phyloP scores from a whole-genome alignment of 2,113 vertebrate genomes.

The Rhinopomastus cyanomelas region DNA sequence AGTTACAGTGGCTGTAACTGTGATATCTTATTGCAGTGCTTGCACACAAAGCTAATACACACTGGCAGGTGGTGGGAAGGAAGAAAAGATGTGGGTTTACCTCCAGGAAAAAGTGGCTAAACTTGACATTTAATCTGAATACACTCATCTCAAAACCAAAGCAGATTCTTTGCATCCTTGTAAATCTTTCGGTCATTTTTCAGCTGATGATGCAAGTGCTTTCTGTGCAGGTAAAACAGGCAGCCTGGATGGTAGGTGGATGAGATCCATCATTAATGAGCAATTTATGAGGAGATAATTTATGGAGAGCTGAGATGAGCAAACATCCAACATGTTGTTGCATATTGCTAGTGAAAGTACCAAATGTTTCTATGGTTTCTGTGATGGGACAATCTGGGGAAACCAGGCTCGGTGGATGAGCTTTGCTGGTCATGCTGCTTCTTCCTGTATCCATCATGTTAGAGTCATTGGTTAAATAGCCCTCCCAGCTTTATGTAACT shows the following conservation, averaged over 20 bases:
- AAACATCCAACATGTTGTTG: neutral
- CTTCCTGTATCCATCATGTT: neutral
- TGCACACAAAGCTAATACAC: neutral
- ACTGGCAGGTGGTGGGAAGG: neutral
- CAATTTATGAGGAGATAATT: neutral
- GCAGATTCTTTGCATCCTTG: neutral
- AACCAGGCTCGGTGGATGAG: neutral
- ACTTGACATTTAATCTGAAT: neutral
- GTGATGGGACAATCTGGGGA: neutral
- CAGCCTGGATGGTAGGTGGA: neutral
- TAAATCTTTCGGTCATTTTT: neutral
- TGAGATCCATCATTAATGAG: neutral
- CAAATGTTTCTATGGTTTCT: neutral
- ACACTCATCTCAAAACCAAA: neutral
- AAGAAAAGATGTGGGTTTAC: neutral
- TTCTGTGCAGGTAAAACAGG: neutral
- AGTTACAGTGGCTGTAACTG: neutral
- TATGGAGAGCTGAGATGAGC: neutral
- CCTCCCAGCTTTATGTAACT: neutral
- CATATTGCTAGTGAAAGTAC: slow-evolving; percentile 2
- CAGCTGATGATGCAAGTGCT: neutral
- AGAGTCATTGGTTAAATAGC: slow-evolving; percentile 12
- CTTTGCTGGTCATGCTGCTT: neutral
- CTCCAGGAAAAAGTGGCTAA: neutral
- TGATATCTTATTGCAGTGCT: neutral